Base-by-base conservation (phyloP, 1,140 invertebrate genomes). In the Phymastichus coffea region DNA sequence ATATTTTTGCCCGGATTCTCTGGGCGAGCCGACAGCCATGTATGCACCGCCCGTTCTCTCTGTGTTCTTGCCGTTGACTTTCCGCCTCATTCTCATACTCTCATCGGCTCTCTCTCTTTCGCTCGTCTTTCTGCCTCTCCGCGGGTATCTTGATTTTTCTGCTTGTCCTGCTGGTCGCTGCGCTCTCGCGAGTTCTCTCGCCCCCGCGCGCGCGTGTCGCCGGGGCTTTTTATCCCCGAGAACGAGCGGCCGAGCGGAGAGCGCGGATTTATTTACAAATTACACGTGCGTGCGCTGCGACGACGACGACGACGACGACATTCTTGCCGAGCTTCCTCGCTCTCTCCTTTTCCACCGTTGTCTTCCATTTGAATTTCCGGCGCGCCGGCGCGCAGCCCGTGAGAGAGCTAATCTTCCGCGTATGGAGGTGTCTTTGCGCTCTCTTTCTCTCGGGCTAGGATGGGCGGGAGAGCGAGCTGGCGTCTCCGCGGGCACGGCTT, bases 291-390 rank as follows among this genome's bases (percentile, higher is more conserved):
- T 53, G 37, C 17, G 37, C 37, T 12, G 38, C 10, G 25, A n/a
- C 43, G 38, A 41, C 33, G 41, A n/a, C n/a, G n/a, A n/a, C n/a
- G n/a, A n/a, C n/a, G n/a, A 22, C 41, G 46, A 48, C 57, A 57
- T 55, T 59, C 22, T 33, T 52, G 10, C n/a, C 33, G 35, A 51
- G 49, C 20, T 49, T 64, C 43, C 44, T 40, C 23, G 35, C 54
- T 23, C 22, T 15, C 10, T 8, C 40, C n/a, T n/a, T 44, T 10
- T 10, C 22, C 17, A 20, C 56, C 49, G 57, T 63, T 60, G 40
- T 57, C 52, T 60, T 57, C 47, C 47, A 59, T 59, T 59, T 53
- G 49, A 59, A 59, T 59, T 59, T 59, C 49, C 57, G 52, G 49
- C 48, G 57, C 48, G 55, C 33, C 33, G 22, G 22, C 44, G 22